Percentiles rank a stretch among this genome's conserved stretches.
These are phyloP conservation scores for Scolopax bukidnonensis DNA, from an alignment of 2,797 vertebrate species.

Conservation along the genomic window DNA sequence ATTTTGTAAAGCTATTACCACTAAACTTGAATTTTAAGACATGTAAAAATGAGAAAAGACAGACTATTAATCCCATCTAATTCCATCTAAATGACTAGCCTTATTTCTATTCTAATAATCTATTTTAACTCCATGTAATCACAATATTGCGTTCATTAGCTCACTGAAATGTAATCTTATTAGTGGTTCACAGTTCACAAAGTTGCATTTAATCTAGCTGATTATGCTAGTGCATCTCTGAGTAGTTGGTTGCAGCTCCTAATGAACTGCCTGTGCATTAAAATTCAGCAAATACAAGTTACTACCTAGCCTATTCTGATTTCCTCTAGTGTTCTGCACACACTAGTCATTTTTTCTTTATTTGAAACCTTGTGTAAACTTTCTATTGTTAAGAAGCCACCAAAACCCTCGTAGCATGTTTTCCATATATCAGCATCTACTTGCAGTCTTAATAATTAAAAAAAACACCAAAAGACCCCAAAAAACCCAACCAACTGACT, in stretches of 20 bases:
- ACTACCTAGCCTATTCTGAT: neutral
- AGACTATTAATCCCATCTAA: neutral
- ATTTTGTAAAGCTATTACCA: neutral
- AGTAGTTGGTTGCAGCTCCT: neutral
- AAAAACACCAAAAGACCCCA: neutral
- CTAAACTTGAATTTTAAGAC: neutral
- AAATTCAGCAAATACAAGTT: neutral
- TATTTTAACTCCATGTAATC: conserved; percentile 26
- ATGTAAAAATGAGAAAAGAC: neutral
- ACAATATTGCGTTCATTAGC: conserved; percentile 20
- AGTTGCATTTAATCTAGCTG: conserved; percentile 34
- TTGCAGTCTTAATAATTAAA: neutral
- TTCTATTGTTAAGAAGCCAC: neutral
- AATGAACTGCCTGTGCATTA: neutral
- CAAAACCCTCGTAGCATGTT: neutral
- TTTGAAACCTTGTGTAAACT: neutral
- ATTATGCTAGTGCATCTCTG: neutral
- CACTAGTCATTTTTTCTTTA: neutral
- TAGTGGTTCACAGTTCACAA: conserved; percentile 38
- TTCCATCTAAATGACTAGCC: neutral
- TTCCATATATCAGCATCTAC: neutral
- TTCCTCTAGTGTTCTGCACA: neutral
- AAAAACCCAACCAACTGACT: fast-evolving
- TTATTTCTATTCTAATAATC: conserved; percentile 28
- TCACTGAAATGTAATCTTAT: conserved; percentile 39